A percentile compares a stretch with the other conserved stretches of the same genome.
Evolutionary conservation across 1,140 invertebrate species (phyloP).

Genomic region (Meloidogyne chitwoodi): DNA sequence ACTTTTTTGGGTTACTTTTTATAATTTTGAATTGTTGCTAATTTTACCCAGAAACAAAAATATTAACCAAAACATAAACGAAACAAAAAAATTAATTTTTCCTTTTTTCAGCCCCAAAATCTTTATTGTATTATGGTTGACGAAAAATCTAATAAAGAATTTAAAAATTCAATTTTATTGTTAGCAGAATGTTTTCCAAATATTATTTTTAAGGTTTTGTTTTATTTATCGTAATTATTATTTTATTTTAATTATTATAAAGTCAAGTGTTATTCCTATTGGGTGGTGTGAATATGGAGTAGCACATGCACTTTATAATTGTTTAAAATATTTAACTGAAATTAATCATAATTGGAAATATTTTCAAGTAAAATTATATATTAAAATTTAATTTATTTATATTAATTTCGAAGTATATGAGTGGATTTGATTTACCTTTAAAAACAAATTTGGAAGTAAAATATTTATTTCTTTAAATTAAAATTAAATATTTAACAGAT

Average conservation of each 20-base stretch:
- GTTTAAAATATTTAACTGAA: conserved; percentile 42
- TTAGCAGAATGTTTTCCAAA: conserved; percentile 46
- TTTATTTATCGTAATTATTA: background rate
- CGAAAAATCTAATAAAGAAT: conserved; percentile 28
- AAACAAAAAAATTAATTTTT: no score
- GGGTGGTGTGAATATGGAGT: conserved; percentile 36
- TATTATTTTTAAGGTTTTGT: conserved; percentile 44
- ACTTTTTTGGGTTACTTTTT: no score
- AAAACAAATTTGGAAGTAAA: conserved; percentile 49
- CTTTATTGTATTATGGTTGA: conserved; percentile 50
- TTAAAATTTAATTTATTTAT: background rate
- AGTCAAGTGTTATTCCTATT: background rate
- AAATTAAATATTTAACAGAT: conserved; percentile 23
- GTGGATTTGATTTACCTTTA: conserved; percentile 47
- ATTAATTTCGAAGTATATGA: conserved; percentile 32
- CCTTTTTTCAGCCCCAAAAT: conserved; percentile 47
- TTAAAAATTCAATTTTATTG: conserved; percentile 39
- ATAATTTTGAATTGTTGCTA: no score
- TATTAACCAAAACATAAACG: no score
- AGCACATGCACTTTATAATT: conserved; percentile 38
- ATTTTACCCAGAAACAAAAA: no score
- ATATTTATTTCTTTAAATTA: background rate
- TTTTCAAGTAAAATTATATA: conserved; percentile 22
- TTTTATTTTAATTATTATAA: background rate
- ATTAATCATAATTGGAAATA: conserved; percentile 47